phyloP scores from a whole-genome alignment of 2,113 vertebrate species.

The Condylura cristata region DNA sequence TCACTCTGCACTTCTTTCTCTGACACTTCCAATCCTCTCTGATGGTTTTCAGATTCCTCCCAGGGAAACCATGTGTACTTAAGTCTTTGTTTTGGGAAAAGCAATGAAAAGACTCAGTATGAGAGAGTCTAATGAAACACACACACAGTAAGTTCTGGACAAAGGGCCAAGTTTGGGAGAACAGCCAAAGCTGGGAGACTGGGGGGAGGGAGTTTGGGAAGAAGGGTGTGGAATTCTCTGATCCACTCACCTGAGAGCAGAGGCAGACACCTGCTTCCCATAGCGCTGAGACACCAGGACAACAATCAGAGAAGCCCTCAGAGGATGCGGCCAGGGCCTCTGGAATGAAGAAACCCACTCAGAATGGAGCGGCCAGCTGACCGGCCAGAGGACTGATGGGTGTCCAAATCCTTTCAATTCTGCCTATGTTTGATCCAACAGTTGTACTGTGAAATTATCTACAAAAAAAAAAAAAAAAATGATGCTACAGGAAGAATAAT shows the following conservation, averaged over 20 bases:
- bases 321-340: background rate
- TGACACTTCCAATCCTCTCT: background rate
- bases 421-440: background rate
- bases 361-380: background rate
- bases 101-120: background rate
- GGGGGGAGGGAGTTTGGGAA: background rate
- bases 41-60: background rate
- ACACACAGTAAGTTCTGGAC: background rate
- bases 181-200: background rate
- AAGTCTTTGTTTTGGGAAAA: background rate
- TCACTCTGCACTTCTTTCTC: background rate
- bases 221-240: background rate
- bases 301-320: background rate
- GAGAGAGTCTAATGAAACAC: background rate
- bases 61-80: background rate
- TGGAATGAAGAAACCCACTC: background rate
- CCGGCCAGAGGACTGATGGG: background rate
- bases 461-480: background rate
- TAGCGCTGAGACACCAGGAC: background rate
- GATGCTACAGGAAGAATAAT: background rate
- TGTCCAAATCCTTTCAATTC: background rate
- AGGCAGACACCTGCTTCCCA: background rate
- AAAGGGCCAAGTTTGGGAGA: background rate
- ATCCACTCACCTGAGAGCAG: constrained; percentile 46
- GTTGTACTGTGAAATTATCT: background rate